phyloP scores from a whole-genome alignment of 2,113 vertebrate genomes.

The Chamaetylas fuelleborni region DNA sequence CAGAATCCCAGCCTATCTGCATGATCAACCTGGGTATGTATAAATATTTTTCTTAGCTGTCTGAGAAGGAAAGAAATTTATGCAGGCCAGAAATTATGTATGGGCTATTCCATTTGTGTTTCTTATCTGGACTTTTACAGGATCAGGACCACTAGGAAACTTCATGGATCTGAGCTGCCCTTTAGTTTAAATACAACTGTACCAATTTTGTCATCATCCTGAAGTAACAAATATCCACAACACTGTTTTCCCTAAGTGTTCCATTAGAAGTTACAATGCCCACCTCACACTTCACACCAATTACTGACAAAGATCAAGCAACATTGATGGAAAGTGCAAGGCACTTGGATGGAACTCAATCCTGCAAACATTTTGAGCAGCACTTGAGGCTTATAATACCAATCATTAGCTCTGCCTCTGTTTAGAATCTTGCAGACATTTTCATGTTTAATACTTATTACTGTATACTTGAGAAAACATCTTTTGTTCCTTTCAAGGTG shows the following conservation, averaged over 20 bases:
- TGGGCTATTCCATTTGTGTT: neutral
- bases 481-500: neutral
- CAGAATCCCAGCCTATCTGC: neutral
- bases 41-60: neutral
- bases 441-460: neutral
- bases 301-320: neutral
- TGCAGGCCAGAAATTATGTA: neutral
- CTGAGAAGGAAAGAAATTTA: neutral
- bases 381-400: neutral
- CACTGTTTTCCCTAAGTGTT: neutral
- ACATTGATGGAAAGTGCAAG: accelerated
- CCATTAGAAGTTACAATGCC: neutral
- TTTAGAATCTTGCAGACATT: neutral
- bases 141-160: neutral
- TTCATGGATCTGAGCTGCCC: neutral
- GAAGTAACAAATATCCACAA: neutral
- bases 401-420: neutral
- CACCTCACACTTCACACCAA: neutral
- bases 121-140: neutral
- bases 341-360: neutral
- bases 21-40: neutral
- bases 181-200: neutral
- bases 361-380: neutral
- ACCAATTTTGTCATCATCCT: neutral
- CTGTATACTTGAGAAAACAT: neutral